Evolutionary conservation across 2,113 vertebrate species (phyloP), one percentile per base, ranked within the genome.

Genomic region (Aegotheles bennettii): DNA sequence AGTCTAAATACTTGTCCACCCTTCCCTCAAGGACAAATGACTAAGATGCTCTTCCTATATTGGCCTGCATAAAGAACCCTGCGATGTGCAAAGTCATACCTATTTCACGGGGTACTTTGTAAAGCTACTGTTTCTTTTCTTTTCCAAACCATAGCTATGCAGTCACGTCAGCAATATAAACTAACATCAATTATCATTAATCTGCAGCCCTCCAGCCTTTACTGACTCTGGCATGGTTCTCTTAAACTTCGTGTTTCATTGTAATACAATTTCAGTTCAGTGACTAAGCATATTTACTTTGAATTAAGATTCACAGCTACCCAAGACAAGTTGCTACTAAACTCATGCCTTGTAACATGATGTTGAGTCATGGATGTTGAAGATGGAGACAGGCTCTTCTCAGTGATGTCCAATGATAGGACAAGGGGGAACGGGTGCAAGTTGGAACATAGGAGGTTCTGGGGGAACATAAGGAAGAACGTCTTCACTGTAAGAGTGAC

Each of bases 191-290:
- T 95, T 91, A 79, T 73, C 64, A 75, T 84, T 63, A 84, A 93
- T 89, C 73, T 95, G 69, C 81, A 93, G 81, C 65, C 77, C 78
- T 92, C 78, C 56, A 84, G n/a, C 35, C 78, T 87, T 96, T 95
- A 96, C 64, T 73, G 84, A 83, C 87, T 84, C 85, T 93, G 88
- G 50, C 51, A 85, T n/a, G 36, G 90, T 87, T 96, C 86, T 85
- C 38, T 93, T 76, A 94, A 96, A 96, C 91, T 97, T 96, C 19
- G 56, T 87, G 84, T 96, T 94, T 95, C 73, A 88, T 33, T 56
- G 17, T 80, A 91, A 92, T 89, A 94, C 86, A 57, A 87, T 81
- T 94, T 95, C 77, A 90, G 74, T 87, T 79, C 81, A 90, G 91
- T 91, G 87, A 97, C 84, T 90, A 91, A 96, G 96, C 31, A 36